Conservation (phyloP, 2,888 invertebrate genomes). For the Tetranychus piercei region DNA sequence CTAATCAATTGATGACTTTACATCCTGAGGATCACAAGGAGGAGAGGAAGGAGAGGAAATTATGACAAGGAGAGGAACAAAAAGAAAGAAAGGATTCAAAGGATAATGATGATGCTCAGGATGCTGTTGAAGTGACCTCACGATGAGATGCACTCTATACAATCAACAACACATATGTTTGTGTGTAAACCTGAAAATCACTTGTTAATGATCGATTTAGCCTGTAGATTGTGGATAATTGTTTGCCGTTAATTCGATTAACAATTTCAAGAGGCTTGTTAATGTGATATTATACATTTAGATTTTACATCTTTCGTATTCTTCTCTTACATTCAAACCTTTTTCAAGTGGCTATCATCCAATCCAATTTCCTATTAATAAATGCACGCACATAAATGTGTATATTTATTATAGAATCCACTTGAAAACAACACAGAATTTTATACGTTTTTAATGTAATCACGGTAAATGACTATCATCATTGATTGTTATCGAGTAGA, state of each 20-base stretch:
- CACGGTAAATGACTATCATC: not conserved
- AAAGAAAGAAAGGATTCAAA: not conserved
- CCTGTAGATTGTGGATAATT: not conserved
- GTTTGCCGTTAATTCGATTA: not conserved
- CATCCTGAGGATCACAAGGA: not conserved
- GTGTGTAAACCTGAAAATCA: not conserved
- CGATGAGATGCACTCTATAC: not conserved
- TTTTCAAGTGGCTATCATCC: not conserved
- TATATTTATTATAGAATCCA: not conserved
- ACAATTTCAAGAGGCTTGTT: not conserved
- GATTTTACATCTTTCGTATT: too few species aligned
- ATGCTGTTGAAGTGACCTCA: not conserved
- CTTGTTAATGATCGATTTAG: conserved; percentile 1
- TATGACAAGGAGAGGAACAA: not conserved
- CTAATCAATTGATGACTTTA: not conserved
- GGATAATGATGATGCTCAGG: not conserved
- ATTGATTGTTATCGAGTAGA: not conserved
- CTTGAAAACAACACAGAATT: not conserved
- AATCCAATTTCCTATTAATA: not conserved
- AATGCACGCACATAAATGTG: not conserved
- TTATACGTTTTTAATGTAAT: not conserved
- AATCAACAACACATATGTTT: not conserved
- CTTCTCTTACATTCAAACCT: too few species aligned
- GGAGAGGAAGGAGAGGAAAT: not conserved
- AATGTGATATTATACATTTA: too few species aligned